Evolutionary conservation across 2,113 vertebrate species (phyloP), one percentile per base, ranked within the genome.

Genomic region (Chlamydotis undulata): DNA sequence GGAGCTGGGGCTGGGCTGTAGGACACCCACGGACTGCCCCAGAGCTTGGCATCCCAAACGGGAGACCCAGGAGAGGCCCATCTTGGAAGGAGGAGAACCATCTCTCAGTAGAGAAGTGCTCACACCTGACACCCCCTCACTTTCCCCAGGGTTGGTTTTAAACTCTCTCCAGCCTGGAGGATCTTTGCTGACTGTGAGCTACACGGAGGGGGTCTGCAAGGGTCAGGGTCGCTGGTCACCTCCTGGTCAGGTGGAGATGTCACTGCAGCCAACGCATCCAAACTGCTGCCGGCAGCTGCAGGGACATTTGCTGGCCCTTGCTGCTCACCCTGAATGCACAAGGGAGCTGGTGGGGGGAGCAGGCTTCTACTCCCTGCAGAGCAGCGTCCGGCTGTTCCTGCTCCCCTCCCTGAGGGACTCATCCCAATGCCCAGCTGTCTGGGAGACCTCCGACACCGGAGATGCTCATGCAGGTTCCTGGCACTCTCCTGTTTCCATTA

Each of bases 181-280:
- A 37, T 49, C 61, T 60, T 33, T 79, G 35, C 65, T 59, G 70
- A 8, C 25, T 6, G 52, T 16, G 74, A 81, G 47, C 63, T 53
- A 37, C 47, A 8, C 0, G 0, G 0, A 0, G 19, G 50, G n/a
- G 59, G 13, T 12, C n/a, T 74, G 33, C 1, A 0, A 24, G 73
- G 77, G 18, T 33, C 60, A 2, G 8, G 19, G 29, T 3, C 5
- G 1, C 33, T 33, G 12, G 18, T 37, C 61, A 6, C 52, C 71
- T 80, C 86, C 52, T 3, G 2, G 21, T 24, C 22, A 23, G 35
- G 7, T 10, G 53, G 49, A 17, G 65, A 39, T 3, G 10, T 14
- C 8, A 0, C 31, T 43, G 56, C 49, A 68, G 64, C n/a, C 5
- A 11, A 19, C 0, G 0, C 14, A 13, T 28, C 31, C 52, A 8